Evolutionary conservation across 2,113 vertebrate genomes (phyloP), one percentile per base, ranked within the genome.

Genomic region (Dinomys branickii): DNA sequence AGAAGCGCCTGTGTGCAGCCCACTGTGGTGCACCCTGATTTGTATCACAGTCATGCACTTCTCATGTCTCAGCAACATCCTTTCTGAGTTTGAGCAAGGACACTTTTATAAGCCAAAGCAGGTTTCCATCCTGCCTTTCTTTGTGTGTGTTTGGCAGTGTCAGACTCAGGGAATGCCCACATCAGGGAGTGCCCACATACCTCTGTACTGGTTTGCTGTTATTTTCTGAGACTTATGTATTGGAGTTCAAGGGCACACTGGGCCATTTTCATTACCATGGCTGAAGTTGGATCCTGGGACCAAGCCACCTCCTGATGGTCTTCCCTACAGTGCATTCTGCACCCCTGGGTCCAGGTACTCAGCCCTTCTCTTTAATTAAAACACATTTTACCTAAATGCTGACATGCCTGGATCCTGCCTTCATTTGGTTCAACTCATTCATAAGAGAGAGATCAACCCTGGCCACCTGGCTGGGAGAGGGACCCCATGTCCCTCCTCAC

Each of bases 301-400:
- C 33, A 9, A 54, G 14, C 2, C 28, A 19, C 19, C 24, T 58
- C 11, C 47, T 50, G 1, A 9, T 4, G 38, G 50, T 26, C 19
- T 9, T 19, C 28, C 28, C 50, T 16, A 8, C 16, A 3, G 1
- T 30, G 4, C 22, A 65, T 1, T 28, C n/a, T 56, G 56, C 35
- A 0, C 5, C 3, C 38, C 13, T 0, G 0, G 11, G 0, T 73
- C 81, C 33, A 22, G 12, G 17, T 59, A 5, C 7, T 71, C 13
- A 0, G 5, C 54, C 38, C 26, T 24, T 63, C 24, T 65, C 59
- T 35, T 77, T 54, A 10, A 2, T n/a, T 10, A 1, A 16, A 85
- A 56, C 20, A 3, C 0, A 0, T 50, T 86, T 81, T 28, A 3
- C 44, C 47, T 19, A 0, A 0, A 1, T n/a, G 8, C 61, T 28